A percentile compares a stretch with the other conserved stretches of the same genome.
phyloP scores from a whole-genome alignment of 2,113 vertebrate genomes.

The Gobiocypris rarus region DNA sequence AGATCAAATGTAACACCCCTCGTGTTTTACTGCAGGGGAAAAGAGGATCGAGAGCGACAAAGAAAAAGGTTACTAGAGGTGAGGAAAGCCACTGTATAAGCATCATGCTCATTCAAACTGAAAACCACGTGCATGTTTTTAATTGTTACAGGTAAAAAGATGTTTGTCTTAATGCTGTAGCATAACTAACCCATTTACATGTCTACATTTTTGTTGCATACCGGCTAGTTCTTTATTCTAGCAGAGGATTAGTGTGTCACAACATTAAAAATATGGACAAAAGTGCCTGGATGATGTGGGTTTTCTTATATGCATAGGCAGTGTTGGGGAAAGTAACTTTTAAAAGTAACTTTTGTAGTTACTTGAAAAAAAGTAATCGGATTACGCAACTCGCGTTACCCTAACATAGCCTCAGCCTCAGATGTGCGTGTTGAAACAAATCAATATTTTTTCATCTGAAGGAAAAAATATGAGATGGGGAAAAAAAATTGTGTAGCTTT shows the following conservation, averaged over 20 bases:
- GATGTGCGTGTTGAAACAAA: too few relatives aligned
- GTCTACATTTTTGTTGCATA: not conserved
- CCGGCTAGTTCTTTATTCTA: not conserved
- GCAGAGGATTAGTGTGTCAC: not conserved
- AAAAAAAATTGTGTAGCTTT: too few relatives aligned
- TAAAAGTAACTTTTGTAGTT: too few relatives aligned
- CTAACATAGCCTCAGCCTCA: too few relatives aligned
- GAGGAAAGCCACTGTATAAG: not conserved
- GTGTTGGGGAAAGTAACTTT: too few relatives aligned
- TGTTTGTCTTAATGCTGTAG: not conserved
- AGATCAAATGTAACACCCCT: constrained; percentile 28
- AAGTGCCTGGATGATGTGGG: not conserved
- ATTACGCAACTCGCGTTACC: too few relatives aligned
- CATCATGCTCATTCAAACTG: not conserved
- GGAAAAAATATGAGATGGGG: too few relatives aligned
- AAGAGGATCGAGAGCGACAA: constrained; percentile 2
- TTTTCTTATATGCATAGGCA: not conserved
- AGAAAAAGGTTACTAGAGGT: constrained; percentile 13
- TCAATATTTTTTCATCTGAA: too few relatives aligned
- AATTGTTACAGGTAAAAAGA: not conserved
- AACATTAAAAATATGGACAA: too few relatives aligned
- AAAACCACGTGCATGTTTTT: not conserved
- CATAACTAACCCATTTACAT: not conserved
- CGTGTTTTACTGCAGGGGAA: constrained; percentile 11
- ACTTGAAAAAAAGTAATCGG: too few relatives aligned